phyloP scores from a whole-genome alignment of 2,888 invertebrate genomes.

The Chalcosyrphus nemorum region DNA sequence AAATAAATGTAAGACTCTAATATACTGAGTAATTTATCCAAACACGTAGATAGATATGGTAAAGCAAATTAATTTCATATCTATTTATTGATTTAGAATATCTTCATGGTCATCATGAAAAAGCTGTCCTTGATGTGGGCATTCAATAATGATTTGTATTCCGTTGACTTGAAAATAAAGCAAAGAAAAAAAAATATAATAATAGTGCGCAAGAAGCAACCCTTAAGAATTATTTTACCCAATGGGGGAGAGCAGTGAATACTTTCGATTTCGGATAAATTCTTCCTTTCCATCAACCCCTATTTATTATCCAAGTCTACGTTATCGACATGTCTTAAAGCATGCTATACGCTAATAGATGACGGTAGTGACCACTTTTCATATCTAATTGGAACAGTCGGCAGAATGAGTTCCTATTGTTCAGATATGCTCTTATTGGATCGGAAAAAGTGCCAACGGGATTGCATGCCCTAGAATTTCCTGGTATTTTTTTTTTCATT shows the following conservation, averaged over 20 bases:
- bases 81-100: too few species aligned
- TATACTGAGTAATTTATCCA: too few species aligned
- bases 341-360: conserved; percentile 1
- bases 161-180: too few species aligned
- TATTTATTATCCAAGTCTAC: background rate
- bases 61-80: too few species aligned
- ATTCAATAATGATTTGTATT: too few species aligned
- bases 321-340: background rate
- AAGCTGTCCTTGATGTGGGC: too few species aligned
- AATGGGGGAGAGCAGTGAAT: background rate
- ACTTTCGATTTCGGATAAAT: background rate
- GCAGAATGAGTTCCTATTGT: background rate
- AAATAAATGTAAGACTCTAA: too few species aligned
- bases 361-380: background rate
- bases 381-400: background rate
- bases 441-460: too few species aligned
- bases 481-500: too few species aligned
- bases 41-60: too few species aligned
- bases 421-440: background rate
- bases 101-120: too few species aligned
- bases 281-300: background rate
- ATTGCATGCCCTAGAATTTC: too few species aligned
- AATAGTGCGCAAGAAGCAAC: background rate
- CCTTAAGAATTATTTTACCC: background rate
- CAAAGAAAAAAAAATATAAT: background rate